These are phyloP conservation scores for Leptobrachium leishanense DNA, from an alignment of 2,113 vertebrate genomes.

Conservation along the genomic window DNA sequence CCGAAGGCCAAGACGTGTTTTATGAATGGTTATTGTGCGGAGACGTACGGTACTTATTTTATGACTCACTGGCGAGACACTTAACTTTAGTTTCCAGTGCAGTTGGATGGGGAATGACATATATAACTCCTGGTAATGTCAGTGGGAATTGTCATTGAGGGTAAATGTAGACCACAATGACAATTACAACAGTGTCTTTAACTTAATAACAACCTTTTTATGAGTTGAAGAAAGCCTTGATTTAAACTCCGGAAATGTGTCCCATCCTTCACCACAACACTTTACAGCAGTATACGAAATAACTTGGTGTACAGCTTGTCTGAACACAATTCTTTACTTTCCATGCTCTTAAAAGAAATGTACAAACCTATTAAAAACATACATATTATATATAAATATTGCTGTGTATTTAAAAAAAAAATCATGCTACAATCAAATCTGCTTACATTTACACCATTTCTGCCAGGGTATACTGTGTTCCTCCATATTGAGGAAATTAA, in stretches of 20 bases:
- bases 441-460: too few species aligned
- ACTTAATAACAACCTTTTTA: constrained; percentile 8
- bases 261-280: constrained; percentile 46
- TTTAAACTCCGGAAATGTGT: constrained; percentile 51
- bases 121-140: constrained; percentile 43
- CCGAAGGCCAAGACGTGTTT: constrained; percentile 23
- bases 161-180: constrained; percentile 41
- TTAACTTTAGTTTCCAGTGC: constrained; percentile 19
- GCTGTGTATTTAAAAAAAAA: too few species aligned
- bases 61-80: constrained; percentile 26
- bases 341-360: too few species aligned
- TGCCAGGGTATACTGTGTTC: too few species aligned
- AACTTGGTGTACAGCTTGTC: constrained; percentile 41
- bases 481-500: too few species aligned
- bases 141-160: constrained; percentile 42
- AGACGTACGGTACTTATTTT: constrained; percentile 34
- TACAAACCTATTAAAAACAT: too few species aligned
- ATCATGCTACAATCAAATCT: too few species aligned
- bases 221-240: constrained; percentile 41
- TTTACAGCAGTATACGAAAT: constrained; percentile 46
- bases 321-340: constrained; percentile 36
- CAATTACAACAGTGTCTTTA: constrained; percentile 42
- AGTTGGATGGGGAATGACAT: constrained; percentile 21
- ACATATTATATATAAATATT: too few species aligned
- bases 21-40: constrained; percentile 37